Conservation (phyloP, 2,113 vertebrate species). For the Grus americana region DNA sequence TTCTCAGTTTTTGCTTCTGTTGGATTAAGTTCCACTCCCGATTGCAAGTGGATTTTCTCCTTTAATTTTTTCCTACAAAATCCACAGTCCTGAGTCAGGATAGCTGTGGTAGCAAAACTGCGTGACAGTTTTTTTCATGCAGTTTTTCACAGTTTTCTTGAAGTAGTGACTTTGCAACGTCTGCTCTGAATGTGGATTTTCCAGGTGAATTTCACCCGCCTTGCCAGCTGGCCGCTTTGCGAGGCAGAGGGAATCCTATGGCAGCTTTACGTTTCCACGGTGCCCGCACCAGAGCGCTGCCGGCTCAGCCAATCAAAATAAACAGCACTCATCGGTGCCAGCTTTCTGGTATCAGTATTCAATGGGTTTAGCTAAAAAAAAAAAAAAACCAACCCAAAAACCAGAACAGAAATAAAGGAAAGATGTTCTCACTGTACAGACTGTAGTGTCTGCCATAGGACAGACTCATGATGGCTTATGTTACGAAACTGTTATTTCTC, state of each 20-base stretch:
- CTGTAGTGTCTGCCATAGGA: background rate
- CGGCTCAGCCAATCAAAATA: background rate
- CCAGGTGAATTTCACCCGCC: background rate
- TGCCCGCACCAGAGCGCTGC: accelerated
- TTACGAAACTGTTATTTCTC: background rate
- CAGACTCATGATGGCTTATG: background rate
- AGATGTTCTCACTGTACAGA: background rate
- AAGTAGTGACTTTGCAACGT: background rate
- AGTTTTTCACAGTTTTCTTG: background rate
- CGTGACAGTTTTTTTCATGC: background rate
- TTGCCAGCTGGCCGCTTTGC: background rate
- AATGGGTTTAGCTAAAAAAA: background rate
- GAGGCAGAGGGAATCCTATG: background rate
- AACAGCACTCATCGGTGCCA: background rate
- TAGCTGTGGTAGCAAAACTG: background rate
- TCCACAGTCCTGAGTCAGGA: background rate
- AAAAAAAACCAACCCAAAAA: background rate
- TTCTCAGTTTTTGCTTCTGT: background rate
- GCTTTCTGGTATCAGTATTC: background rate
- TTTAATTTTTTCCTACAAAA: background rate
- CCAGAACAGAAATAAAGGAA: background rate
- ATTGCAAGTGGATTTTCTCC: background rate
- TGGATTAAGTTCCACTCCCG: background rate
- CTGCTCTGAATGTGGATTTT: background rate
- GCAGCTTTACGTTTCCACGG: background rate